Conservation (phyloP, 2,888 invertebrate genomes). For the Protodeltote pygarga region DNA sequence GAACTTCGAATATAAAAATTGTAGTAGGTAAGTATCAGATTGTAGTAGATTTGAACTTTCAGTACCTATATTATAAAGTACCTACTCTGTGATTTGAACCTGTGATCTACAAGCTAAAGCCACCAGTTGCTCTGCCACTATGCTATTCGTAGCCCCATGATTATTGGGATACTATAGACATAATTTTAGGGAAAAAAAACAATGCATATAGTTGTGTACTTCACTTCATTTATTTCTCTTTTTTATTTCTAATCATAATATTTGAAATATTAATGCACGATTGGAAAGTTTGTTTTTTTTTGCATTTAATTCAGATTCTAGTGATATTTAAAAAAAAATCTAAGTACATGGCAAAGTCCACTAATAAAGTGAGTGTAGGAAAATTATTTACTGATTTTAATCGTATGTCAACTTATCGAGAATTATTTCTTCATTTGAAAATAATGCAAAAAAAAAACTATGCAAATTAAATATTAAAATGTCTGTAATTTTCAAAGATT, state of each 20-base stretch:
- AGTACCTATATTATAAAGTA: no score
- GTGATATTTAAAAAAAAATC: not conserved
- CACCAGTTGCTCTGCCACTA: no score
- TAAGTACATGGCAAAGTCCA: no score
- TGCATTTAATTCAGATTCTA: conserved; percentile 2
- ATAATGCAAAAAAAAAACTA: conserved; percentile 22
- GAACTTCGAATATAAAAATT: no score
- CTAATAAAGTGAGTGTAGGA: no score
- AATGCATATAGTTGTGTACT: conserved; percentile 51
- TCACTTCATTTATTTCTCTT: conserved; percentile 56
- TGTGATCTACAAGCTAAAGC: no score
- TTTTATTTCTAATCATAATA: conserved; percentile 50
- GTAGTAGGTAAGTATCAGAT: no score
- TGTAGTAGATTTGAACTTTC: no score
- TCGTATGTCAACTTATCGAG: not conserved
- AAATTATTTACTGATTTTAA: no score
- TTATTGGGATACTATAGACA: no score
- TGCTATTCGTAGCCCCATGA: no score
- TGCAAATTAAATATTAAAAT: conserved; percentile 3
- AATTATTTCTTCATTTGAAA: not conserved
- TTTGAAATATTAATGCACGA: conserved; percentile 51
- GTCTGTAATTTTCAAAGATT: conserved; percentile 1
- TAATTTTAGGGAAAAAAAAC: conserved; percentile 46
- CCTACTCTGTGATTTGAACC: no score
- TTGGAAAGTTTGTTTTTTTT: conserved; percentile 23